A percentile compares a stretch with the other conserved stretches of the same genome.
These are phyloP conservation scores for Apeira syringaria DNA, from an alignment of 2,888 invertebrate species.

Conservation along the genomic window DNA sequence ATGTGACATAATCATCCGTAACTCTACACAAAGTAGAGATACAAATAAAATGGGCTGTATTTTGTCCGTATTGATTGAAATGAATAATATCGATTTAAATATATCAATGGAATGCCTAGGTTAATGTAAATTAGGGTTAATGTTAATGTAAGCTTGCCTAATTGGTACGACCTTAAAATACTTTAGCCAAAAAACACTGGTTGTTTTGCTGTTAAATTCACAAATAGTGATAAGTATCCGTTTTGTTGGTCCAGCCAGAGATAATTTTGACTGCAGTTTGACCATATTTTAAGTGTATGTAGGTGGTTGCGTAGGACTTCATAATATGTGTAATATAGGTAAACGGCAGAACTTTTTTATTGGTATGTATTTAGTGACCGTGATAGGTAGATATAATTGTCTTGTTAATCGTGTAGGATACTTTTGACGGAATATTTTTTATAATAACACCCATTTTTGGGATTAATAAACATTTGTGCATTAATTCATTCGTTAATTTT, in stretches of 20 bases:
- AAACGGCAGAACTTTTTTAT: too few relatives aligned
- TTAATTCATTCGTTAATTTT: too few relatives aligned
- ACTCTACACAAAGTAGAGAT: neutral
- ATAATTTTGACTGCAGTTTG: conserved; percentile 16
- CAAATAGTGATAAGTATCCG: conserved; percentile 19
- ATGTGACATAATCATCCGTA: neutral
- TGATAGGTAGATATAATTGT: too few relatives aligned
- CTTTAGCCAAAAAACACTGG: conserved; percentile 20
- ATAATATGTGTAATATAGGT: too few relatives aligned
- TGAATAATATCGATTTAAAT: conserved; percentile 4
- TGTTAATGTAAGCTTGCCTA: conserved; percentile 12
- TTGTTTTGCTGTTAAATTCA: conserved; percentile 16
- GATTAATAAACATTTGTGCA: too few relatives aligned
- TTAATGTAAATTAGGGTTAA: conserved; percentile 9
- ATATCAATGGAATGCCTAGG: conserved; percentile 9
- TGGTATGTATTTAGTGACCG: too few relatives aligned
- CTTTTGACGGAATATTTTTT: too few relatives aligned
- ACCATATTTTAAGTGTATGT: conserved; percentile 16
- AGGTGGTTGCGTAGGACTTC: conserved; percentile 27
- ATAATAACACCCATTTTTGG: too few relatives aligned
- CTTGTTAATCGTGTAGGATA: too few relatives aligned
- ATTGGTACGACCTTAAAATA: conserved; percentile 21
- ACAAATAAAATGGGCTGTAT: neutral
- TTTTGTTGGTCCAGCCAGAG: conserved; percentile 14
- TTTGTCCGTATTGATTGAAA: neutral